These are phyloP conservation scores for Poeciliopsis occidentalis DNA, from an alignment of 2,113 vertebrate species.

Conservation along the genomic window DNA sequence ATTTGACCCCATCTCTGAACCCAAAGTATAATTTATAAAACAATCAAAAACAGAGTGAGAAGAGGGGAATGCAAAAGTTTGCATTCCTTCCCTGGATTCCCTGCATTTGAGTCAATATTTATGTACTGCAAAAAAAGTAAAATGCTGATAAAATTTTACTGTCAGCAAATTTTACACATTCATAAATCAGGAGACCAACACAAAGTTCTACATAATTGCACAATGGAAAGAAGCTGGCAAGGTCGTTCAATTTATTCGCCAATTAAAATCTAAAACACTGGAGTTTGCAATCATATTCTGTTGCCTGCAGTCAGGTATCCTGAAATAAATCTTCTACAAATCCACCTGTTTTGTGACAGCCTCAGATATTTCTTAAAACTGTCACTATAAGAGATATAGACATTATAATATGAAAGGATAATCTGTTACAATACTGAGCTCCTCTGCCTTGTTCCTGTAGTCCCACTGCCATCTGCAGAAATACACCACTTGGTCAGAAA, in stretches of 20 bases:
- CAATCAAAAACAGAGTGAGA: not conserved
- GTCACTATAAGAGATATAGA: no score
- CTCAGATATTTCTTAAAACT: not conserved
- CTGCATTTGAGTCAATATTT: not conserved
- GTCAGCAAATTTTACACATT: not conserved
- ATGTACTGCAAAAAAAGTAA: not conserved
- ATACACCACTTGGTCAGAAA: no score
- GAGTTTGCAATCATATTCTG: not conserved
- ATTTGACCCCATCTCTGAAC: slow-evolving; percentile 22
- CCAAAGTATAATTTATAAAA: slow-evolving; percentile 16
- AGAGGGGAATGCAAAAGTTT: not conserved
- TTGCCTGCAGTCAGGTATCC: no score
- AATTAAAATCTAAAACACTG: not conserved
- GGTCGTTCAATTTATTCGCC: not conserved
- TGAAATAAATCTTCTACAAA: not conserved
- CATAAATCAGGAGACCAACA: not conserved
- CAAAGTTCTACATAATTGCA: not conserved
- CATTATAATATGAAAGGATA: no score
- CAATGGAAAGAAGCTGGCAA: not conserved
- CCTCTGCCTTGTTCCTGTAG: no score
- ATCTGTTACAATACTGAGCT: no score
- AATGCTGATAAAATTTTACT: not conserved
- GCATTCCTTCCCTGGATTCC: not conserved
- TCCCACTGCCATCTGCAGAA: no score
- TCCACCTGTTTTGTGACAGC: not conserved